Base-by-base conservation (phyloP, 1,140 invertebrate genomes). In the Drosophila bifasciata region DNA sequence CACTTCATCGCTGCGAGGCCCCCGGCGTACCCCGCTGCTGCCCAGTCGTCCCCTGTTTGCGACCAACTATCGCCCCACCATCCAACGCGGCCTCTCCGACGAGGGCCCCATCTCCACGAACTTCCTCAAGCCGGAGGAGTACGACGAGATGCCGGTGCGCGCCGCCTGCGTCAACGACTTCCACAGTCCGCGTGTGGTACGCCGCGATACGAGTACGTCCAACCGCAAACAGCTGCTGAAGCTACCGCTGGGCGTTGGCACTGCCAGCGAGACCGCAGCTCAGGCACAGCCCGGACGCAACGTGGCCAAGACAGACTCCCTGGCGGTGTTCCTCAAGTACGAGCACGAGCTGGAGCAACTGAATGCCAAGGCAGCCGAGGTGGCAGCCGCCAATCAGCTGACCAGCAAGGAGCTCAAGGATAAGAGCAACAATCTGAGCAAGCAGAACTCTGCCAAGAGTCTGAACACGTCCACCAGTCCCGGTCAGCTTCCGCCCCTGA, bases 41-140 rank as follows among this genome's bases (percentile, higher is more conserved):
- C 69, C 89, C 17, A 70, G 73, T 56, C 84, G 90, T n/a, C 90
- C 91, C 6, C 44, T 91, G 8, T 91, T 91, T 40, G 75, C 89
- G 11, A 81, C 70, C 55, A 91, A 90, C 58, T 84, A 90, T 61
- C 74, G 85, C 1, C 81, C 90, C 25, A 91, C 91, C 67, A 91
- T 92, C 8, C 91, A 92, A 46, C 71, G 91, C 0, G 91, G 91
- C 1, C 80, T 92, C 46, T 91, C 91, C 19, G 91, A 92, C 41
- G 91, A 92, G 46, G 91, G 91, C 8, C 91, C 91, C 36, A 91
- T 92, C 50, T 92, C 91, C 1, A 88, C 61, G 16, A 92, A 91
- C 60, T 92, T 92, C 48, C 60, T 92, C 1, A 91, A 91, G 49
- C 89, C 91, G 0, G 91, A 91, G 49, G 91, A 92, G 55, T 92